Evolutionary conservation across 2,888 invertebrate species (phyloP), one percentile per base, ranked within the genome.

Genomic region (Thyatira batis): DNA sequence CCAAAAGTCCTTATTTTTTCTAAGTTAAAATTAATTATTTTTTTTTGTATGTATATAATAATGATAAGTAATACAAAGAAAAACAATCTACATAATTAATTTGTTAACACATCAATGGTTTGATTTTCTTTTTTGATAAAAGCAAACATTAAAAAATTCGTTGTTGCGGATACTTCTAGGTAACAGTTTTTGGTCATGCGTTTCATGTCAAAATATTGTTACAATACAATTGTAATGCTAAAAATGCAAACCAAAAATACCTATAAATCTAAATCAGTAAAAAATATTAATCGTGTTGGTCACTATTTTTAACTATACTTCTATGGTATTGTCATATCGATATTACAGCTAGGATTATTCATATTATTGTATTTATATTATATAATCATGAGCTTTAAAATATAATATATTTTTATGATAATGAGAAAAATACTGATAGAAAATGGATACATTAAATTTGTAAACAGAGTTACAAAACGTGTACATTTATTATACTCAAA

Each of bases 251-350:
- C 33, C 4, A 30, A 30, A 10, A 39, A 39, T 1, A 39, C n/a
- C n/a, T n/a, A n/a, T n/a, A n/a, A n/a, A n/a, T n/a, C n/a, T n/a
- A 17, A 13, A 39, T 17, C 39, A 39, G 6, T 39, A 13, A 13
- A 39, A 39, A 39, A 23, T 8, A 17, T 17, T 39, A 17, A 39
- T 39, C 13, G 13, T 69, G 65, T 82, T 86, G 83, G 86, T 86
- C 86, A 80, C 76, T 82, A 81, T 74, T 63, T 78, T 80, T 45
- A 48, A 60, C 27, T 55, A 70, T 78, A 78, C 61, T 45, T 77
- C 68, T 71, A 71, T 78, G 61, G 67, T 84, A 85, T 82, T 83
- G 81, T 85, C 82, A 77, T 69, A 70, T 76, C 77, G 61, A 72
- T 69, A 65, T 64, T 74, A 76, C 59, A 59, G 60, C 33, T 61